Evolutionary conservation across 2,113 vertebrate genomes (phyloP).

Genomic region (Thunnus thynnus): DNA sequence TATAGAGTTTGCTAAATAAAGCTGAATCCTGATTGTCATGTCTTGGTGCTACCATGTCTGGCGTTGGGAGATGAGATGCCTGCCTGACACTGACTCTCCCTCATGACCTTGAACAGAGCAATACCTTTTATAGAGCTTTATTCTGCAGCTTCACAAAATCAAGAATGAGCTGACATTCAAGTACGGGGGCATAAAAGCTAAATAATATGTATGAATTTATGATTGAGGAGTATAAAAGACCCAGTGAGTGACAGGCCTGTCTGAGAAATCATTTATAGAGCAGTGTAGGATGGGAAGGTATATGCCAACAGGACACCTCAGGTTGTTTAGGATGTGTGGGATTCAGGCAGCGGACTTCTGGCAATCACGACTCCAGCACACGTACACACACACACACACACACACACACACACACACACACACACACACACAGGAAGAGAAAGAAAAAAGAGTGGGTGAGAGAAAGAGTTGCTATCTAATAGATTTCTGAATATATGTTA

Average conservation of each 20-base stretch:
- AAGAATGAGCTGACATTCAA: not conserved
- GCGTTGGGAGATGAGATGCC: slow-evolving; percentile 4
- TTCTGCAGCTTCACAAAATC: not conserved
- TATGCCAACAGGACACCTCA: slow-evolving; percentile 34
- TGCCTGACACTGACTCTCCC: too few species aligned
- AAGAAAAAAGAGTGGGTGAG: slow-evolving; percentile 39
- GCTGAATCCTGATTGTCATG: not conserved
- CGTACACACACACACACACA: not conserved
- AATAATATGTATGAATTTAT: not conserved
- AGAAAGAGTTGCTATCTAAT: slow-evolving; percentile 29
- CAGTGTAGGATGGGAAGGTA: slow-evolving; percentile 29
- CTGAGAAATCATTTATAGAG: slow-evolving; percentile 21
- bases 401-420: slow-evolving; percentile 8
- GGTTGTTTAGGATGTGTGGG: slow-evolving; percentile 44
- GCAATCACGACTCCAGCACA: slow-evolving; percentile 42
- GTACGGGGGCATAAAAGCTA: not conserved
- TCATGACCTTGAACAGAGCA: not conserved
- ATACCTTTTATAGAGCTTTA: not conserved
- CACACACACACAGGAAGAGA: not conserved
- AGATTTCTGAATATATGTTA: slow-evolving; percentile 49
- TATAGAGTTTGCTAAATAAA: not conserved
- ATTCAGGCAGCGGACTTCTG: slow-evolving; percentile 33
- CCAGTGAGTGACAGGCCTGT: not conserved
- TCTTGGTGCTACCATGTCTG: not conserved
- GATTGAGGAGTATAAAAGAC: not conserved